phyloP scores from a whole-genome alignment of 2,113 vertebrate species.

The Ictidomys tridecemlineatus region DNA sequence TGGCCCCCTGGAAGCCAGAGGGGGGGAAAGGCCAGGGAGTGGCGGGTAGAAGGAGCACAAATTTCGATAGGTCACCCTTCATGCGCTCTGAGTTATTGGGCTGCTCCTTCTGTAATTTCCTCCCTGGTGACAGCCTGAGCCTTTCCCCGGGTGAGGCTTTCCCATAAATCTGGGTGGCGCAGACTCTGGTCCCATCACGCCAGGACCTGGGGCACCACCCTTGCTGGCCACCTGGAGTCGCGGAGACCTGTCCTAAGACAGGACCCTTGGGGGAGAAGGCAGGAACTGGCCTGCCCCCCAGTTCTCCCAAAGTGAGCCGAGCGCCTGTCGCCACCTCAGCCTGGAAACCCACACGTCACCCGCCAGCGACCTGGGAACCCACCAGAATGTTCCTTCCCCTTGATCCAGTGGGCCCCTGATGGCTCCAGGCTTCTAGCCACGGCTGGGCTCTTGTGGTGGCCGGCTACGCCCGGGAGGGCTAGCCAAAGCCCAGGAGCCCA shows the following conservation, averaged over 20 bases:
- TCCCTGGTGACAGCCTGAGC: not conserved
- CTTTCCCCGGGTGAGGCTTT: not conserved
- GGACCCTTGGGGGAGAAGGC: not conserved
- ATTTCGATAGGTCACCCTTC: slow-evolving; percentile 28
- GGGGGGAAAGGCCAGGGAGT: not conserved
- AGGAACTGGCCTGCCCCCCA: not conserved
- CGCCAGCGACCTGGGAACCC: not conserved
- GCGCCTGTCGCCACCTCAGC: accelerated
- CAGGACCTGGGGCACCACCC: not conserved
- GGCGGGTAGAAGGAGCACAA: not conserved
- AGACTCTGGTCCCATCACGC: accelerated
- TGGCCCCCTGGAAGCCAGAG: not conserved
- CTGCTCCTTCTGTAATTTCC: slow-evolving; percentile 11
- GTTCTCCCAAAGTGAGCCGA: accelerated
- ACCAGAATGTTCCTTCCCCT: accelerated
- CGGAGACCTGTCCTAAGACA: not conserved
- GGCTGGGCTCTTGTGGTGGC: too few species aligned
- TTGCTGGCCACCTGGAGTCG: not conserved
- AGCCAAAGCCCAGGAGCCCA: not conserved
- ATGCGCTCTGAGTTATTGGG: not conserved
- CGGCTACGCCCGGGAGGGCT: too few species aligned
- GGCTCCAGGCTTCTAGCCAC: not conserved
- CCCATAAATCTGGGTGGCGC: not conserved
- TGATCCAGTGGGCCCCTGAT: too few species aligned
- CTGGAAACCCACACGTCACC: accelerated